phyloP scores from a whole-genome alignment of 2,113 vertebrate species.

The Rhinichthys klamathensis region DNA sequence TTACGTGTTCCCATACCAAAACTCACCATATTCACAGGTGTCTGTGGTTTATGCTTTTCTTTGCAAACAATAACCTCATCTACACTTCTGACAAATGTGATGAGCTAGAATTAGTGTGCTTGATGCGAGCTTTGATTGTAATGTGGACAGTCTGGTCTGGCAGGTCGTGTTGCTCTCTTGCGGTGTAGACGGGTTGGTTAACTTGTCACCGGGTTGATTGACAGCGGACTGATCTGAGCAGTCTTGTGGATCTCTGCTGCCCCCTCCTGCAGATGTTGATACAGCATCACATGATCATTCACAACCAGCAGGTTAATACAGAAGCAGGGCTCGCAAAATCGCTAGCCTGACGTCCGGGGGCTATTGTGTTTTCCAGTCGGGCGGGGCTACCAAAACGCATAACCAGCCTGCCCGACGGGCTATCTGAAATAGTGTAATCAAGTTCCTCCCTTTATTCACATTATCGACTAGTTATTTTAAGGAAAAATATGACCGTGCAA shows the following conservation, averaged over 20 bases:
- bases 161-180: not conserved
- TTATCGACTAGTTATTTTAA: too few species aligned
- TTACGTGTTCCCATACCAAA: not conserved
- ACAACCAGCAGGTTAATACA: not conserved
- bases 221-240: not conserved
- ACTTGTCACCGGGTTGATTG: not conserved
- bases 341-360: too few species aligned
- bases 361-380: too few species aligned
- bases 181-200: not conserved
- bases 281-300: not conserved
- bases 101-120: not conserved
- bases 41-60: not conserved
- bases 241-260: constrained; percentile 6
- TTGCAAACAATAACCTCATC: too few species aligned
- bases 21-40: too few species aligned
- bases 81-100: not conserved
- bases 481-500: too few species aligned
- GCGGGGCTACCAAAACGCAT: too few species aligned
- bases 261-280: not conserved
- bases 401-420: too few species aligned
- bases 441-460: too few species aligned
- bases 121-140: not conserved
- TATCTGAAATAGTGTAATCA: too few species aligned
- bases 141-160: not conserved
- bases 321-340: too few species aligned